phyloP scores from a whole-genome alignment of 2,888 invertebrate species.

The Drosophila meridionalis region DNA sequence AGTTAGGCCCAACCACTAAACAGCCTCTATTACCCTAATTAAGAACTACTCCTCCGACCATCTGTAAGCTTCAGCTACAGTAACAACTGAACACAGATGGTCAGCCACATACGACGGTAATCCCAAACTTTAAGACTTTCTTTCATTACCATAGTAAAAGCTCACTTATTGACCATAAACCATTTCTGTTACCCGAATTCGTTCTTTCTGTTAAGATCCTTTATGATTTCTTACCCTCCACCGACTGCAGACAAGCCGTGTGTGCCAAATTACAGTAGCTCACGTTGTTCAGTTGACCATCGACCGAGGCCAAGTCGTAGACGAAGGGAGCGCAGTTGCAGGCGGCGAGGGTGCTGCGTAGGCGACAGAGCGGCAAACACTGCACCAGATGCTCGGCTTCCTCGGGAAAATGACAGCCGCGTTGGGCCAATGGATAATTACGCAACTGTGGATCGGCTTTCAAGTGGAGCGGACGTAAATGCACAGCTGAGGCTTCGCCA shows the following conservation, averaged over 20 bases:
- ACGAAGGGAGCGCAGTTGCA: conserved; percentile 76
- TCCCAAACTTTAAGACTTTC: not conserved
- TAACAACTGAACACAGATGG: not conserved
- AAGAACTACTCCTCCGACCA: not conserved
- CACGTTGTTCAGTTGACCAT: not conserved
- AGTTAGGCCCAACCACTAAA: not conserved
- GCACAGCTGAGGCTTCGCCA: conserved; percentile 52
- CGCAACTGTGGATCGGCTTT: conserved; percentile 51
- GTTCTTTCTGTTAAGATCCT: not conserved
- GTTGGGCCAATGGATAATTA: conserved; percentile 49
- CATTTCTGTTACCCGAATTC: no score
- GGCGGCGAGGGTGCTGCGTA: conserved; percentile 50
- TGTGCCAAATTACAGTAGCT: conserved; percentile 70
- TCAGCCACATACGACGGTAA: not conserved
- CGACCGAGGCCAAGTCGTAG: conserved; percentile 13
- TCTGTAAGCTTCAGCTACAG: not conserved
- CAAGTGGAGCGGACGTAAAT: conserved; percentile 51
- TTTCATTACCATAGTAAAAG: not conserved
- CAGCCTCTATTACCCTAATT: not conserved
- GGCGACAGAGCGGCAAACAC: conserved; percentile 72
- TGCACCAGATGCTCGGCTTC: conserved; percentile 61
- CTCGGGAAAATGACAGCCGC: conserved; percentile 73
- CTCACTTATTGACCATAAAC: conserved; percentile 2
- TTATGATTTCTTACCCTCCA: conserved; percentile 60
- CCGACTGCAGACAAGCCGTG: conserved; percentile 67